Evolutionary conservation across 2,888 invertebrate genomes (phyloP).

Genomic region (Gibbula magus): DNA sequence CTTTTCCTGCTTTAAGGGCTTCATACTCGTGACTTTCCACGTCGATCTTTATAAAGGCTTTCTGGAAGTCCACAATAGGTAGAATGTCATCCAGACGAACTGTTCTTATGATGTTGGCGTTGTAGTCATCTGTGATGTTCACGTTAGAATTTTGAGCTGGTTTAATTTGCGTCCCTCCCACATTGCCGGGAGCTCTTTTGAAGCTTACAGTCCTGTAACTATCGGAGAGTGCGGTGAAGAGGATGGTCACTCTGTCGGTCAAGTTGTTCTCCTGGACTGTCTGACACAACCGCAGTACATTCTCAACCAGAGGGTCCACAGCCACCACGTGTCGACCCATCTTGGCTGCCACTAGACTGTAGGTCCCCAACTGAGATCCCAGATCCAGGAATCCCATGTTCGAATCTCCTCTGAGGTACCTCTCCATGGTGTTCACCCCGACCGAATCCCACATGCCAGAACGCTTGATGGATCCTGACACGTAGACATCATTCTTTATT

Average conservation of each 20-base stretch:
- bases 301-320: constrained; percentile 16
- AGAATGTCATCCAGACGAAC: neutral
- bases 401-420: neutral
- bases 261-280: neutral
- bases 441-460: neutral
- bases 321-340: neutral
- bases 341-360: neutral
- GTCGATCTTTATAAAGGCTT: constrained; percentile 11
- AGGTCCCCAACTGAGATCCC: constrained; percentile 1
- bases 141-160: neutral
- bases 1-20: neutral
- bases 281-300: neutral
- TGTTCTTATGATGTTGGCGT: neutral
- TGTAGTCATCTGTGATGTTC: neutral
- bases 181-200: neutral
- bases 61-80: neutral
- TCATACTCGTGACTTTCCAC: neutral
- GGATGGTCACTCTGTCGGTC: neutral
- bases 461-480: neutral
- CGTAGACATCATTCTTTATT: neutral
- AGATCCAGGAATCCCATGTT: neutral
- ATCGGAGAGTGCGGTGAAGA: neutral
- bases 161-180: neutral
- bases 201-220: neutral
- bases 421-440: neutral